Conservation (phyloP, 2,113 vertebrate genomes). For the Pycnonotus jocosus region DNA sequence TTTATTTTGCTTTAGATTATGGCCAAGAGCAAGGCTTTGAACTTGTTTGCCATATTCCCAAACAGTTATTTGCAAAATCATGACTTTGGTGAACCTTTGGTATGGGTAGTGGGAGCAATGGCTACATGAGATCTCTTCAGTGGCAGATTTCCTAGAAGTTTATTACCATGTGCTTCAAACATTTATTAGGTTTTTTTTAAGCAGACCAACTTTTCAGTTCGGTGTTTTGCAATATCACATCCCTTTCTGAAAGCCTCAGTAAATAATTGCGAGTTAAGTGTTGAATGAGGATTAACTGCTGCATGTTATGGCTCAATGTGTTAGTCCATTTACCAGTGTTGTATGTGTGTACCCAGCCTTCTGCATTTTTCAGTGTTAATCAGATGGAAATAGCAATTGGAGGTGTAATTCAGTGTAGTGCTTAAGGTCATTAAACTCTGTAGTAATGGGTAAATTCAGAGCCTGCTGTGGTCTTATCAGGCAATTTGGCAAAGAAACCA, state of each 20-base stretch:
- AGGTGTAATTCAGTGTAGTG: conserved; percentile 30
- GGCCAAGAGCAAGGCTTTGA: background rate
- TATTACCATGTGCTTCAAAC: background rate
- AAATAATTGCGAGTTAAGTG: background rate
- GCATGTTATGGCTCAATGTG: background rate
- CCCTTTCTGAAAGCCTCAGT: background rate
- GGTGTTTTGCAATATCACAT: background rate
- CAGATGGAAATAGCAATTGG: conserved; percentile 15
- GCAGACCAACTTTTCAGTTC: background rate
- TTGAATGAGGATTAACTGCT: background rate
- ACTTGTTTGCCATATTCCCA: background rate
- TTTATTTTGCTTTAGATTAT: background rate
- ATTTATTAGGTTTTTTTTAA: background rate
- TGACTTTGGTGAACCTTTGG: background rate
- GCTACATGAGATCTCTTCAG: background rate
- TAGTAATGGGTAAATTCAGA: conserved; percentile 6
- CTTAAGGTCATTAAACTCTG: conserved; percentile 19
- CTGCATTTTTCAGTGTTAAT: conserved; percentile 38
- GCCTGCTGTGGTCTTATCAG: background rate
- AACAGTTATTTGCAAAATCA: background rate
- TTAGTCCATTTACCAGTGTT: background rate
- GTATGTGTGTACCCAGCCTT: background rate
- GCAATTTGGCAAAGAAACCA: background rate
- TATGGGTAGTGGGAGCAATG: background rate
- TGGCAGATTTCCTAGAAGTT: background rate